Percentiles rank a stretch among this genome's conserved stretches.
Evolutionary conservation across 2,113 vertebrate genomes (phyloP).

Genomic region (Barbus barbus): DNA sequence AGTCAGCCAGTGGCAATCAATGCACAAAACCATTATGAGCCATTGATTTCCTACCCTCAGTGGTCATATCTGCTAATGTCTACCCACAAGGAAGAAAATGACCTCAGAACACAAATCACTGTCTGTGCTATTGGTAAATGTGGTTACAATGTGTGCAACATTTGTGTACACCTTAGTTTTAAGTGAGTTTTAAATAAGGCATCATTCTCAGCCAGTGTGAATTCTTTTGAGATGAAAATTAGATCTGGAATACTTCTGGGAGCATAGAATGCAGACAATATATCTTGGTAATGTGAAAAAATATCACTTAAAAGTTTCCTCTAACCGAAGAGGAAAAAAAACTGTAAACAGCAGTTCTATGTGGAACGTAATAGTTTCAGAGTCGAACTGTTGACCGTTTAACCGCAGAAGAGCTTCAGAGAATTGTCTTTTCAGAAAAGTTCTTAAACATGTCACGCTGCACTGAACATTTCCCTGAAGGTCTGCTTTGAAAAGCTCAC

Average conservation of each 20-base stretch:
- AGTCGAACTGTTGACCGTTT: not conserved
- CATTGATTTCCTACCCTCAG: conserved; percentile 58
- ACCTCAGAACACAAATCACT: not conserved
- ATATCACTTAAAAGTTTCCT: not conserved
- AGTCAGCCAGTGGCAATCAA: conserved; percentile 59
- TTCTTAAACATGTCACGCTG: not conserved
- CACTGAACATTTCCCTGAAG: conserved; percentile 13
- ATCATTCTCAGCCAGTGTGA: conserved; percentile 14
- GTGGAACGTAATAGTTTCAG: not conserved
- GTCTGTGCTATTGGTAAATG: conserved; percentile 9
- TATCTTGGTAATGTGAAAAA: not conserved
- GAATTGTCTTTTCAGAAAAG: conserved; percentile 11
- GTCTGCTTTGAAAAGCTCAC: not conserved
- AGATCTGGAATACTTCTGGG: not conserved
- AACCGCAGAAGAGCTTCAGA: conserved; percentile 3
- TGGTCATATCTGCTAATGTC: conserved; percentile 55
- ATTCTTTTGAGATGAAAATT: conserved; percentile 4
- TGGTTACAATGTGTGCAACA: not conserved
- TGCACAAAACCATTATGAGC: conserved; percentile 48
- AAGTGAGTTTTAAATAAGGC: not conserved
- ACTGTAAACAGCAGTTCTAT: not conserved
- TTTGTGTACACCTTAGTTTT: too few relatives aligned
- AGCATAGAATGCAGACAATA: not conserved
- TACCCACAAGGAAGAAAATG: conserved; percentile 50
- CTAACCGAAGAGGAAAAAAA: not conserved